Percentiles rank a stretch among this genome's conserved stretches.
Conservation (phyloP, 1,140 invertebrate genomes). For the Drosophila jambulina region DNA sequence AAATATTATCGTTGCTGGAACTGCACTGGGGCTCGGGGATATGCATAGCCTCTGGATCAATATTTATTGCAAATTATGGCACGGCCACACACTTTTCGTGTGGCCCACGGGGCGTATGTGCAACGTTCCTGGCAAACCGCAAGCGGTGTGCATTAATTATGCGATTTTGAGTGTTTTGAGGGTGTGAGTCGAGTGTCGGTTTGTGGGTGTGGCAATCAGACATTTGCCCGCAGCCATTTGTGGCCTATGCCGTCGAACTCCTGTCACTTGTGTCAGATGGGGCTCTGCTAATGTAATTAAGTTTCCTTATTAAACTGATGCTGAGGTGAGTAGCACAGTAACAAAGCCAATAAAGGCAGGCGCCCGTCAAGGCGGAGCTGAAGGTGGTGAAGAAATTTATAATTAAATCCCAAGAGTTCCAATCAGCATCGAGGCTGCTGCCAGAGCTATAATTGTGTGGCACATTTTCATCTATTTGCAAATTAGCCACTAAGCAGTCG, state of each 20-base stretch:
- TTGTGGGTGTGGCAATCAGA: constrained; percentile 9
- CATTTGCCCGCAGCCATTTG: constrained; percentile 19
- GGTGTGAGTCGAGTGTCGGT: constrained; percentile 1
- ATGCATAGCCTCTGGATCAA: constrained; percentile 31
- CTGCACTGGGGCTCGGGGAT: background rate
- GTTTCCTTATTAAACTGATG: constrained; percentile 17
- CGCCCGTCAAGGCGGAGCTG: background rate
- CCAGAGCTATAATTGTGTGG: constrained; percentile 53
- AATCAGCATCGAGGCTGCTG: constrained; percentile 24
- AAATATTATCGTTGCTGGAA: constrained; percentile 41
- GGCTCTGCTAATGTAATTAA: constrained; percentile 39
- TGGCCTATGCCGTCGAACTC: constrained; percentile 19
- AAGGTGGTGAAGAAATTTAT: constrained; percentile 40
- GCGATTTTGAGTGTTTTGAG: constrained; percentile 41
- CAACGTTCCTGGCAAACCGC: constrained; percentile 35
- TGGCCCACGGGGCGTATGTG: constrained; percentile 48
- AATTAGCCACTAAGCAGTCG: constrained; percentile 71
- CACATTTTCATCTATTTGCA: constrained; percentile 67
- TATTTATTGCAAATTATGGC: constrained; percentile 49
- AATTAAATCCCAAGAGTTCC: constrained; percentile 65
- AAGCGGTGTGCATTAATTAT: constrained; percentile 56
- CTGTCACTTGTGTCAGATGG: constrained; percentile 14
- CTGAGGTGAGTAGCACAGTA: constrained; percentile 11
- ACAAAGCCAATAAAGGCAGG: constrained; percentile 25
- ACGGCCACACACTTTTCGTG: constrained; percentile 16